These are phyloP conservation scores for Sceliomorpha sp. DNA, from an alignment of 2,888 invertebrate species.

Conservation along the genomic window DNA sequence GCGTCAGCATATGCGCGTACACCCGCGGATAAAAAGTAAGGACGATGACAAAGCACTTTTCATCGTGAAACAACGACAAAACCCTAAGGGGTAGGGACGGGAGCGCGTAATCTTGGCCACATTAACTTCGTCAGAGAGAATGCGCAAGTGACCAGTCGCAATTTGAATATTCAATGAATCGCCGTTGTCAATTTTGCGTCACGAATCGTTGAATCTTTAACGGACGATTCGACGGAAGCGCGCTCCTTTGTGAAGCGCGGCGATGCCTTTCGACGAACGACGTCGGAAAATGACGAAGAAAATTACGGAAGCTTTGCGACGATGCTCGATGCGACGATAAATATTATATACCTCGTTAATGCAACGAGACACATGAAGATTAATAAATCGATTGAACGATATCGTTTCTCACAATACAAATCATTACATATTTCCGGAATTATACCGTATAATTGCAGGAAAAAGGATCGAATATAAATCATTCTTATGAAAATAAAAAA, in stretches of 20 bases:
- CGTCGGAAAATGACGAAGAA: constrained; percentile 28
- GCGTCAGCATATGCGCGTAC: too few species aligned
- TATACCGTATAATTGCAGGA: too few species aligned
- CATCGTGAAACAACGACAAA: constrained; percentile 23
- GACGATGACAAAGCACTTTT: constrained; percentile 22
- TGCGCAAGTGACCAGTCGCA: constrained; percentile 59
- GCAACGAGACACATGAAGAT: too few species aligned
- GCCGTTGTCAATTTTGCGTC: constrained; percentile 65
- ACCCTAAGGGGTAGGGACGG: constrained; percentile 38
- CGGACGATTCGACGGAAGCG: constrained; percentile 50
- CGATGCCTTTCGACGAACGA: constrained; percentile 25
- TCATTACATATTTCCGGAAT: too few species aligned
- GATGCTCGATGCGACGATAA: too few species aligned
- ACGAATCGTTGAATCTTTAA: constrained; percentile 69
- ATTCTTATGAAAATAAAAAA: too few species aligned
- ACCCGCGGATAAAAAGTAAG: too few species aligned
- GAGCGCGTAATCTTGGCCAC: constrained; percentile 40
- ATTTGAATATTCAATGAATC: constrained; percentile 67
- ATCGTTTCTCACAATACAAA: too few species aligned
- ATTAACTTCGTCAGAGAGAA: constrained; percentile 63
- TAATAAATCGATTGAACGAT: too few species aligned
- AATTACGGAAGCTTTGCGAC: too few species aligned
- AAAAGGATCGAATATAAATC: too few species aligned
- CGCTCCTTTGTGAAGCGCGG: constrained; percentile 38
- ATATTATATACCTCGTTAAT: too few species aligned